These are phyloP conservation scores for Busseola fusca DNA, from an alignment of 2,888 invertebrate species.

Conservation along the genomic window DNA sequence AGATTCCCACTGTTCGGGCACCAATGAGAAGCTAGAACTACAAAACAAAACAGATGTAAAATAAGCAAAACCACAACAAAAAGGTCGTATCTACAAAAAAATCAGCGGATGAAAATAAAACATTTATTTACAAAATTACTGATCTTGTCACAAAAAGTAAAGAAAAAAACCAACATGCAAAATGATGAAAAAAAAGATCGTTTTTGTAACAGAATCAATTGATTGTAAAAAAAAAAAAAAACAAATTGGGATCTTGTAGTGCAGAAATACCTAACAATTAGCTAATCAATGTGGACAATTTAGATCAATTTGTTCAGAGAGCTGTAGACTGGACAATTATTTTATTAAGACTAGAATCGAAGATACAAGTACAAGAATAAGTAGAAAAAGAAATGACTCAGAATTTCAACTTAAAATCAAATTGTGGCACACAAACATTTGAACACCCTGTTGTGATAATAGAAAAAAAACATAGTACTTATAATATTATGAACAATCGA, in stretches of 20 bases:
- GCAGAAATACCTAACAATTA: slow-evolving; percentile 40
- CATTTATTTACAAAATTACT: slow-evolving; percentile 65
- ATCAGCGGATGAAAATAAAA: slow-evolving; percentile 33
- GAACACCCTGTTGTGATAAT: slow-evolving; percentile 31
- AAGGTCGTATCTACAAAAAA: slow-evolving; percentile 62
- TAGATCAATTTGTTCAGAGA: slow-evolving; percentile 46
- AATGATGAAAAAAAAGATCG: slow-evolving; percentile 53
- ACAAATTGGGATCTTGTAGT: slow-evolving; percentile 28
- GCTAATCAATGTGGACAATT: slow-evolving; percentile 43
- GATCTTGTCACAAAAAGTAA: slow-evolving; percentile 76
- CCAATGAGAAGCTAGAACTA: slow-evolving; percentile 68
- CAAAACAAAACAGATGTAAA: slow-evolving; percentile 30
- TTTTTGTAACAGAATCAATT: slow-evolving; percentile 77
- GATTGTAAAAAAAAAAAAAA: slow-evolving; percentile 66
- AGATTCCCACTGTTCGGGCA: slow-evolving; percentile 77
- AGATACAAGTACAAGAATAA: slow-evolving; percentile 33
- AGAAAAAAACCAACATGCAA: slow-evolving; percentile 61
- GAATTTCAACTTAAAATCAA: slow-evolving; percentile 61
- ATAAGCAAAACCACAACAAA: slow-evolving; percentile 52
- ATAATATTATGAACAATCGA: slow-evolving; percentile 7
- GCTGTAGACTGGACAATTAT: slow-evolving; percentile 23
- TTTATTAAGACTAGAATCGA: slow-evolving; percentile 31
- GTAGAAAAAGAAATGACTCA: not conserved
- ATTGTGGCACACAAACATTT: slow-evolving; percentile 12
- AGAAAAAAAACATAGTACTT: slow-evolving; percentile 34